Base-by-base conservation (phyloP, 1,140 invertebrate species). In the Orius insidiosus region DNA sequence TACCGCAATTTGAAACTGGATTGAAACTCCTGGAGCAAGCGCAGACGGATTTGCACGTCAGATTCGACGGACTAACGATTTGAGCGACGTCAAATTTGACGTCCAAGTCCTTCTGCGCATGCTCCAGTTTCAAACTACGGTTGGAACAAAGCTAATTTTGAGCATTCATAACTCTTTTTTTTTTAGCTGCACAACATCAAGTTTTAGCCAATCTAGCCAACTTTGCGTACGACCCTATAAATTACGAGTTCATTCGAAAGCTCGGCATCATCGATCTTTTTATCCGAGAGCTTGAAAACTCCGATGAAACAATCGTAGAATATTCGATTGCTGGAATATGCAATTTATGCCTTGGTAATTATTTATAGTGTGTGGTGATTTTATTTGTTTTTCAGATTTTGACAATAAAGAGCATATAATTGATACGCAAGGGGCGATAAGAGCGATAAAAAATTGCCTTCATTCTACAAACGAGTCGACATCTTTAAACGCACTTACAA, bases 151-250 rank as follows among this genome's bases (percentile, higher is more conserved):
- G n/a, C n/a, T n/a, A n/a, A n/a, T n/a, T n/a, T n/a, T n/a, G n/a
- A 13, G 3, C 14, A n/a, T 15, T 9, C 14, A 60, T 56, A 37
- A 51, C 50, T 5, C 38, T 5, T 36, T 37, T 4, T 34, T 47
- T 73, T 75, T 51, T 63, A 86, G 88, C 90, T 49, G 72, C 75
- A 1, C 84, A 82, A 58, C 70, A 76, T 54, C 87, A 95, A 69
- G 77, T 90, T 2, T 64, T 93, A 43, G 87, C 88, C 9, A 95
- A 95, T 66, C 70, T 94, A 49, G 83, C 85, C 0, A 95, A 94
- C 63, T 94, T 95, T 71, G 78, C 86, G 0, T 94, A 95, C 62
- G 89, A 95, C 68, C 89, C 90, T n/a, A 74, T 92, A 16, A 95
- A 95, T 63, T 93, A 85, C 66, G 67, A 71, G 6, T 80, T 76